Percentiles rank a stretch among this genome's conserved stretches.
Evolutionary conservation across 1,140 invertebrate genomes (phyloP).

Genomic region (Drosophila carrolli): DNA sequence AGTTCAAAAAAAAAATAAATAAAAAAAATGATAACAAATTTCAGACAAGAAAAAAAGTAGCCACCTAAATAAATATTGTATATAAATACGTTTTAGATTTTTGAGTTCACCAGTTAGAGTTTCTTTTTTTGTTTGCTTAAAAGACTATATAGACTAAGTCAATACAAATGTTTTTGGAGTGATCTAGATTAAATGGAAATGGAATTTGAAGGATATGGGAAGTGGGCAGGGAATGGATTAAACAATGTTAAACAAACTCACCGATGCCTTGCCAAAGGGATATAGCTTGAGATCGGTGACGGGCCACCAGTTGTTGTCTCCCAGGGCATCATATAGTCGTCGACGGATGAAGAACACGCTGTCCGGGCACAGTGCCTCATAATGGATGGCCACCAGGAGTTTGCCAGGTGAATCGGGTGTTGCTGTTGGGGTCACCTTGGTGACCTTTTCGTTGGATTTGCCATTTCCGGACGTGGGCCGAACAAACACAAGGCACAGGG

Average conservation of each 20-base stretch:
- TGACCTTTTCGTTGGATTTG: conserved; percentile 16
- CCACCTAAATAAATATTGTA: background rate
- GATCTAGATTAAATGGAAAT: background rate
- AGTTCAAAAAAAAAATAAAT: no score
- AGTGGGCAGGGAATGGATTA: no score
- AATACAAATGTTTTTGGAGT: conserved; percentile 12
- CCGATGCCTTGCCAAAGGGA: conserved; percentile 79
- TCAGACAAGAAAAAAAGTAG: no score
- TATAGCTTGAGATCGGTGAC: conserved; percentile 68
- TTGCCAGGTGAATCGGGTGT: background rate
- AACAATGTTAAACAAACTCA: conserved; percentile 31
- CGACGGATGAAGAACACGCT: conserved; percentile 73
- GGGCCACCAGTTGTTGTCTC: conserved; percentile 57
- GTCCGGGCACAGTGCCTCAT: conserved; percentile 78
- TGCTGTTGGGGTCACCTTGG: background rate
- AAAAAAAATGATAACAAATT: no score
- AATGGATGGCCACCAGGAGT: conserved; percentile 66
- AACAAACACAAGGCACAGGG: conserved; percentile 22
- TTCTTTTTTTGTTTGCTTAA: conserved; percentile 8
- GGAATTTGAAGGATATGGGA: no score
- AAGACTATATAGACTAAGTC: background rate
- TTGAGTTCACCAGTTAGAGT: background rate
- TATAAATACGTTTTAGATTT: no score
- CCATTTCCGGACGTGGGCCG: conserved; percentile 2
- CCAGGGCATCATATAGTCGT: conserved; percentile 54